Base-by-base conservation (phyloP, 1,140 invertebrate species). In the Aphaenogaster ashmeadi region DNA sequence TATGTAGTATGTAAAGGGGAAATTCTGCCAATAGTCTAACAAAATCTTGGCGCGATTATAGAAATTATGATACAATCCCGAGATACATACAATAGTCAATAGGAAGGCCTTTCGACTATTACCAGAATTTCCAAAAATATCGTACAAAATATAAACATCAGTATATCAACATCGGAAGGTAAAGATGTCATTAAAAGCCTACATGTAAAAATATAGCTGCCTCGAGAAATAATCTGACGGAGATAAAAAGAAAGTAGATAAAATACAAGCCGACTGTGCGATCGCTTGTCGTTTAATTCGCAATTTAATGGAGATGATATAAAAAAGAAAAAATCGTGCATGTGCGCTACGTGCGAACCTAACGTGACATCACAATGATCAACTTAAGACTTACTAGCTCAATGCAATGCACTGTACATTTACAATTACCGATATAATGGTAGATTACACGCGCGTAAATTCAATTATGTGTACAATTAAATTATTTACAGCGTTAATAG, bases 401-500 rank as follows among this genome's bases (percentile, higher is more conserved):
- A 71, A 87, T 60, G 21, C 27, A 85, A 89, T 89, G 71, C 72
- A 85, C 89, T 88, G 79, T 80, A 71, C 89, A 86, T 90, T 88
- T 90, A 89, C 66, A 88, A 92, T 93, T 91, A 90, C 18, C 86
- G 86, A 91, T 60, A 77, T 87, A 89, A 81, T 89, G 88, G 85
- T 88, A 89, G 83, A 91, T 27, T 84, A 84, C 89, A 92, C 90
- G 92, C 89, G 86, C 83, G 38, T 86, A 62, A 88, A 80, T 87
- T 89, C 66, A 91, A 91, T 67, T 80, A 91, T 89, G 21, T 85
- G 36, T 91, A 90, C 89, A 90, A 91, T 92, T 90, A 90, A 93
- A 93, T 91, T 92, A 92, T 92, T 89, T 92, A 91, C 92, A 92
- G 80, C 58, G 74, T 89, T 85, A 83, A 86, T 91, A 88, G 91